These are phyloP conservation scores for Pterocles gutturalis DNA, from an alignment of 2,113 vertebrate genomes.

Conservation along the genomic window DNA sequence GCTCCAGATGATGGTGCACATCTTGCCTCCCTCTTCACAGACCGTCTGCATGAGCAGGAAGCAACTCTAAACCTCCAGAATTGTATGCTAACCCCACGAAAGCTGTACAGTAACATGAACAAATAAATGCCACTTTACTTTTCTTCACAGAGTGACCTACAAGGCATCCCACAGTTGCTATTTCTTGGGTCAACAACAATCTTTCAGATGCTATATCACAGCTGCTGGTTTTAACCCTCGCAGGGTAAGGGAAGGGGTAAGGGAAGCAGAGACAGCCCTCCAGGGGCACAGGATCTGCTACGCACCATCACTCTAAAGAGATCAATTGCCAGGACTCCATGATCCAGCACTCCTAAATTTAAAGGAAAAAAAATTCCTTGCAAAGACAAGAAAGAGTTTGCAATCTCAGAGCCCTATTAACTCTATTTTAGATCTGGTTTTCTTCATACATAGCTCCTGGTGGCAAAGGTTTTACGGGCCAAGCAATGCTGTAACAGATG, in stretches of 20 bases:
- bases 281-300: not conserved
- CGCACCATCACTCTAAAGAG: not conserved
- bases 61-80: not conserved
- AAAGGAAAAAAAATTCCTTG: not conserved
- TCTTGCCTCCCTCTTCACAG: not conserved
- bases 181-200: not conserved
- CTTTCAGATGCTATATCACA: not conserved
- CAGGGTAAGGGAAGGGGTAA: not conserved
- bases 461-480: not conserved
- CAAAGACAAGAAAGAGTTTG: not conserved
- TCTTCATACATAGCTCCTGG: not conserved
- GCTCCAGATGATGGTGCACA: rapidly evolving
- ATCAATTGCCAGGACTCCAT: not conserved
- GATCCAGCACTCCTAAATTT: not conserved
- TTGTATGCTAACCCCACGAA: not conserved
- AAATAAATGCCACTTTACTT: not conserved
- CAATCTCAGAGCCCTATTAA: not conserved
- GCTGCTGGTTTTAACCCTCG: not conserved
- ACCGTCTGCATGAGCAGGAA: rapidly evolving
- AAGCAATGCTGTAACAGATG: not conserved
- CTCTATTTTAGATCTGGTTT: not conserved
- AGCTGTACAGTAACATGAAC: rapidly evolving
- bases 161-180: not conserved
- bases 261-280: not conserved
- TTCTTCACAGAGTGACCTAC: not conserved